Base-by-base conservation (phyloP, 2,113 vertebrate genomes). In the Seriola dumerili region DNA sequence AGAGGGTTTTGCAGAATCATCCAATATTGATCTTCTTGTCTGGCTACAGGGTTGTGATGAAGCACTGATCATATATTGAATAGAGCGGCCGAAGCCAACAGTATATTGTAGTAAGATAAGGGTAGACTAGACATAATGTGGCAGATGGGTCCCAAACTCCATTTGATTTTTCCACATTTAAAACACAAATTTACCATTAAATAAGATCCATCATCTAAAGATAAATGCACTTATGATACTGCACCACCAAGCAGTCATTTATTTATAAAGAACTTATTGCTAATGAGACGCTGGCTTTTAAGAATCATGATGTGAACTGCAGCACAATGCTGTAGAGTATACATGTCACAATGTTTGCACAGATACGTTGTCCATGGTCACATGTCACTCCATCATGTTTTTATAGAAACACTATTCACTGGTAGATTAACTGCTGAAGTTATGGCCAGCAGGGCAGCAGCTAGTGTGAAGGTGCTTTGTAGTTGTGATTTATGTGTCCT, bases 101-200 rank as follows among this genome's bases (percentile, higher is more conserved):
- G 11, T 14, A 32, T 19, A 62, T 36, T 50, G 3, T 61, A 42
- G 32, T 44, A 40, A 13, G 32, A 44, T 8, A 71, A 44, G 6
- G 8, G 13, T 69, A 25, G 32, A 59, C 0, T 69, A 25, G 32
- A 59, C 0, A 11, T 40, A 72, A 66, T 42, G 25, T 68, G 75
- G 21, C 36, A 0, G 4, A 44, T 32, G 1, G 16, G 34, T 42
- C 36, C 5, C n/a, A 23, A 21, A 36, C n/a, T 19, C 21, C 14
- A 29, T 13, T 0, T 0, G 0, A 62, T 65, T 59, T 19, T 73
- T 40, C 32, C 57, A 63, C 13, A 46, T 0, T 29, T 2, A 5
- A 40, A 46, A 54, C 63, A 0, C 32, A 68, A 48, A 72, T 8
- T 29, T 8, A 38, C 10, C 29, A 65, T 64, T 38, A 8, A 8